Evolutionary conservation across 2,888 invertebrate species (phyloP), one percentile per base, ranked within the genome.

Genomic region (Tetropium fuscum): DNA sequence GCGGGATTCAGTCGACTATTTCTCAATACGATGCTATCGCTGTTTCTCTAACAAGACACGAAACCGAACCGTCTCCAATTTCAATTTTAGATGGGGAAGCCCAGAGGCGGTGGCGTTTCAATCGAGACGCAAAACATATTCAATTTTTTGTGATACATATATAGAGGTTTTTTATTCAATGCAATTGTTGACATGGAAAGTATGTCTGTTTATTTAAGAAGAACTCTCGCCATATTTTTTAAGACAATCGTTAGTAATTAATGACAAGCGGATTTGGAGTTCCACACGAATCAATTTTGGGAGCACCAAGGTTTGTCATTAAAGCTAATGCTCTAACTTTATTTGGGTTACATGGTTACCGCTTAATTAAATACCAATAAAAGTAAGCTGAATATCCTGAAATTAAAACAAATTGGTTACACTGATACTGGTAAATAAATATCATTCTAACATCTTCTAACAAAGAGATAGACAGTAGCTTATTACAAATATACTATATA

Each of bases 1-100:
- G 63, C 43, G 58, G 60, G 60, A 59, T 61, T 61, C 59, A 45
- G 45, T 45, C 40, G 57, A 58, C 54, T 63, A 57, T 58, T 57
- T 54, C 60, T 57, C 57, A 56, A 60, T 57, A 48, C 59, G 51
- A 60, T 60, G 55, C 48, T 44, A 53, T 63, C 62, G 56, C 56
- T 56, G 55, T 59, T 58, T 63, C 62, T 53, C 53, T 63, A 56
- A 51, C 56, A 32, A 48, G 48, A 38, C 49, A 22, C 40, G 16
- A 40, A 51, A 40, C 25, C 49, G 22, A 36, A 49, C 36, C 38
- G 49, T 40, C 40, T 51, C 49, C 49, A 51, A 51, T 51, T 40
- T 51, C 49, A 38, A 51, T 51, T 40, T 40, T 7, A 34, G 49
- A 51, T 25, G 40, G 25, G 18, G 34, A 44, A 27, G 16, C 27